A percentile compares a stretch with the other conserved stretches of the same genome.
phyloP scores from a whole-genome alignment of 2,888 invertebrate genomes.

The Calameuta idolon region DNA sequence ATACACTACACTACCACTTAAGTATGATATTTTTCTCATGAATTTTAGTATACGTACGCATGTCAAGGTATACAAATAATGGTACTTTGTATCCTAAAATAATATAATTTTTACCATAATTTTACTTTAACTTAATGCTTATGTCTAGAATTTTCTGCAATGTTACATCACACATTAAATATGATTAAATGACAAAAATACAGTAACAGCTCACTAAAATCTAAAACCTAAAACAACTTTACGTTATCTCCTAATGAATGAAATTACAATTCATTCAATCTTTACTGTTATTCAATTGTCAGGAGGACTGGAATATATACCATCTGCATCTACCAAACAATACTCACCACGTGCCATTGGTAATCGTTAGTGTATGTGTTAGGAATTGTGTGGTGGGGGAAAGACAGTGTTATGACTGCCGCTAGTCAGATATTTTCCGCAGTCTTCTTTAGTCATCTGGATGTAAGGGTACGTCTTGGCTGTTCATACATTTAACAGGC shows the following conservation, averaged over 20 bases:
- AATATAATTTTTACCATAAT: not conserved
- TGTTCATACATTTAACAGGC: not conserved
- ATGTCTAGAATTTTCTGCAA: not conserved
- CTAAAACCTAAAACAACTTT: not conserved
- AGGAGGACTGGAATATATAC: not conserved
- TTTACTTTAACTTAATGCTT: not conserved
- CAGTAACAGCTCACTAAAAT: not conserved
- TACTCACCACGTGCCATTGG: not conserved
- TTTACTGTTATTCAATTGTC: not conserved
- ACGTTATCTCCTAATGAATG: not conserved
- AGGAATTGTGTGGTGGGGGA: not conserved
- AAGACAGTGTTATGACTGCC: not conserved
- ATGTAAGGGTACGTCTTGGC: not conserved
- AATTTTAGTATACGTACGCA: not conserved
- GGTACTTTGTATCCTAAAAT: not conserved
- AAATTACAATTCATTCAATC: not conserved
- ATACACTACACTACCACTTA: not conserved
- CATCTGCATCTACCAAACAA: not conserved
- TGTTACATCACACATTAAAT: not conserved
- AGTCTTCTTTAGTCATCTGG: not conserved
- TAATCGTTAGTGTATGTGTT: not conserved
- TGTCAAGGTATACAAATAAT: not conserved
- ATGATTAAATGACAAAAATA: not conserved
- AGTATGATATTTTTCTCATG: not conserved
- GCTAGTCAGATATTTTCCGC: not conserved